These are phyloP conservation scores for Pandion haliaetus DNA, from an alignment of 2,113 vertebrate species.

Conservation along the genomic window DNA sequence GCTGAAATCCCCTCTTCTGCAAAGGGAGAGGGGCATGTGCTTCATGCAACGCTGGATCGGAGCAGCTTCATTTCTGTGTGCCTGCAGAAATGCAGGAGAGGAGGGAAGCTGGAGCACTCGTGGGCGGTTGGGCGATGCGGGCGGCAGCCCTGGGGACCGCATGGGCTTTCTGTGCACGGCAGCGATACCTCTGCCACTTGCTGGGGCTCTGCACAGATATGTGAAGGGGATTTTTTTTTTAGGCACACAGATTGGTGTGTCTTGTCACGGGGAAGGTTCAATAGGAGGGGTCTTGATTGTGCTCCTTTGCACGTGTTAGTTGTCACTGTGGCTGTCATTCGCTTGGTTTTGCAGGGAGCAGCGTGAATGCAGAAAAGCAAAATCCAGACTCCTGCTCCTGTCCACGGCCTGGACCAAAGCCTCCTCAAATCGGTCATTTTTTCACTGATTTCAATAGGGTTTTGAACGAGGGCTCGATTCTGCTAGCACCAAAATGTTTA, in stretches of 20 bases:
- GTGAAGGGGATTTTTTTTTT: background rate
- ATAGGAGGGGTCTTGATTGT: background rate
- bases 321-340: fast-evolving
- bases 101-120: fast-evolving
- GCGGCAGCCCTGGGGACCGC: background rate
- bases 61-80: background rate
- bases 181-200: background rate
- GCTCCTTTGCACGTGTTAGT: background rate
- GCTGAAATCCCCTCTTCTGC: background rate
- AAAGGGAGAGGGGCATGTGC: background rate
- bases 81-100: background rate
- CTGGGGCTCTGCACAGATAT: background rate
- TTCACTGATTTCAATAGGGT: background rate
- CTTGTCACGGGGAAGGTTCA: background rate
- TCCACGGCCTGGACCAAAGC: background rate
- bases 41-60: fast-evolving
- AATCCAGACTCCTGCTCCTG: background rate
- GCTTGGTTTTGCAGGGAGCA: background rate
- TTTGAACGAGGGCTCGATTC: background rate
- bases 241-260: background rate
- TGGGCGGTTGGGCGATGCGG: background rate
- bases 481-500: background rate
- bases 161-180: background rate
- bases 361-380: background rate
- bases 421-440: background rate